A percentile compares a stretch with the other conserved stretches of the same genome.
Evolutionary conservation across 2,888 invertebrate genomes (phyloP).

Genomic region (Philopedon plagiatum): DNA sequence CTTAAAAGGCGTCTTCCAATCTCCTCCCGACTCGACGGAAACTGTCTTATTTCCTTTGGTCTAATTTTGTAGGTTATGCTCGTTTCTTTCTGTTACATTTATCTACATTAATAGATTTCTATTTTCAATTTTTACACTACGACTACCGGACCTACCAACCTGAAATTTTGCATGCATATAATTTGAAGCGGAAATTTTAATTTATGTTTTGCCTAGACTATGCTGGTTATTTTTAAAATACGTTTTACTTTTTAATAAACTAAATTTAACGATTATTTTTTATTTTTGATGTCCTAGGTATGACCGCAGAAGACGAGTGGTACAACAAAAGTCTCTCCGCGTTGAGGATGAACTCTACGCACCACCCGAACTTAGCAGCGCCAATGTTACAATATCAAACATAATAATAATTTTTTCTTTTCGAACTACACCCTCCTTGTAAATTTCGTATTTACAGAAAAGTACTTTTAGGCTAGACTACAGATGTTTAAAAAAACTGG

Average conservation of each 20-base stretch:
- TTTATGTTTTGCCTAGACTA: neutral
- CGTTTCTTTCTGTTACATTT: too few species aligned
- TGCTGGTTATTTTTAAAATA: neutral
- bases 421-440: neutral
- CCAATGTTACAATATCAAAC: constrained; percentile 98
- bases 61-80: neutral
- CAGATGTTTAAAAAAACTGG: neutral
- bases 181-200: neutral
- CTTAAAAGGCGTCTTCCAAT: constrained; percentile 46
- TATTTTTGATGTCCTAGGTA: constrained; percentile 74
- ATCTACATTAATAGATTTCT: too few species aligned
- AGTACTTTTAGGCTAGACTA: neutral
- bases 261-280: constrained; percentile 27
- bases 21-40: constrained; percentile 34
- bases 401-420: constrained; percentile 74
- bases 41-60: constrained; percentile 33
- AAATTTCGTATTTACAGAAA: constrained; percentile 5
- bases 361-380: constrained; percentile 94
- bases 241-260: neutral
- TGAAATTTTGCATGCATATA: too few species aligned
- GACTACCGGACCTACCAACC: too few species aligned
- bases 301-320: constrained; percentile 97
- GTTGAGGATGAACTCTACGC: constrained; percentile 95
- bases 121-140: too few species aligned
- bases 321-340: constrained; percentile 98